Percentiles rank a stretch among this genome's conserved stretches.
These are phyloP conservation scores for Telenomus remus DNA, from an alignment of 1,140 invertebrate species.

Conservation along the genomic window DNA sequence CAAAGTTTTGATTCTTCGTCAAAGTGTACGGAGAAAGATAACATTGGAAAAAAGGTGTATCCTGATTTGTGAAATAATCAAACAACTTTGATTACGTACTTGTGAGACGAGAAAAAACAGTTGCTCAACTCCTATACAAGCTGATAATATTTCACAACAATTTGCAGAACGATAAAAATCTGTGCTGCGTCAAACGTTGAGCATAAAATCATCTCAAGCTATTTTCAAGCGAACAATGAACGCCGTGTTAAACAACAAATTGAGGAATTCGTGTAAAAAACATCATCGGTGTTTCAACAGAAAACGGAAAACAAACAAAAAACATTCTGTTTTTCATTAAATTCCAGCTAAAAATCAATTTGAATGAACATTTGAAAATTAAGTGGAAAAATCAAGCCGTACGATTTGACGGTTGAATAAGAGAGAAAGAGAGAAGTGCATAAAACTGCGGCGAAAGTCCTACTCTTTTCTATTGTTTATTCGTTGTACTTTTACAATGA, in stretches of 20 bases:
- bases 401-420: conserved; percentile 17
- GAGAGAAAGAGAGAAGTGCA: conserved; percentile 13
- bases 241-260: too few relatives aligned
- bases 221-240: too few relatives aligned
- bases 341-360: conserved; percentile 2
- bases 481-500: conserved; percentile 33
- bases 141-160: conserved; percentile 32
- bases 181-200: conserved; percentile 16
- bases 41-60: conserved; percentile 4
- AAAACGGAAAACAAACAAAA: too few relatives aligned
- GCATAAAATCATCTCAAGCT: neutral
- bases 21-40: neutral
- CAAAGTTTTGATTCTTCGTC: neutral
- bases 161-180: conserved; percentile 37
- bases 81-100: conserved; percentile 42
- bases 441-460: conserved; percentile 11
- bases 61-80: conserved; percentile 32
- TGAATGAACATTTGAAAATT: conserved; percentile 6
- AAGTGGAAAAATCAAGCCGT: neutral
- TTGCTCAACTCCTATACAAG: conserved; percentile 30
- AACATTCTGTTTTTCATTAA: too few relatives aligned
- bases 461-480: conserved; percentile 10
- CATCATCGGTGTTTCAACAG: too few relatives aligned
- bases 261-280: too few relatives aligned
- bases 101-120: conserved; percentile 37